A percentile compares a stretch with the other conserved stretches of the same genome.
These are phyloP conservation scores for Lochmaea capreae DNA, from an alignment of 2,888 invertebrate genomes.

Conservation along the genomic window DNA sequence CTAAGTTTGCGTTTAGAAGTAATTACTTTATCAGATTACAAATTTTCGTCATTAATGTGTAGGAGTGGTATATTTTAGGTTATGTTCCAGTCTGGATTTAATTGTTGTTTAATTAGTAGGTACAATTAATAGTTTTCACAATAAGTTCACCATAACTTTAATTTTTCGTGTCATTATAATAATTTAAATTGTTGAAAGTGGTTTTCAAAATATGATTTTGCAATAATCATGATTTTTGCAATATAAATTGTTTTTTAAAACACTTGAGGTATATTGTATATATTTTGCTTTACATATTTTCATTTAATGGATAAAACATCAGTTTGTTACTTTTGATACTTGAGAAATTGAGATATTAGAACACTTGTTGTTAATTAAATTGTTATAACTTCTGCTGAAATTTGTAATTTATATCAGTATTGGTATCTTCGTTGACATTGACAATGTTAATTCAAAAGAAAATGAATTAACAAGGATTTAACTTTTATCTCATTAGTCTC, in stretches of 20 bases:
- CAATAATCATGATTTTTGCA: no score
- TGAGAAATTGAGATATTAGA: not conserved
- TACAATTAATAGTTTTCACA: not conserved
- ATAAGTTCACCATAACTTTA: not conserved
- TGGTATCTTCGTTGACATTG: no score
- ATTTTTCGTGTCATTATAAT: not conserved
- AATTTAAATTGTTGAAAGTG: not conserved
- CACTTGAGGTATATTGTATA: not conserved
- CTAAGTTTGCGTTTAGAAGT: not conserved
- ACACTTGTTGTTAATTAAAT: not conserved
- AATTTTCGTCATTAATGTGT: constrained; percentile 17
- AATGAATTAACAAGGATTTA: no score
- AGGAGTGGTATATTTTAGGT: constrained; percentile 23
- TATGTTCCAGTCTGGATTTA: constrained; percentile 18
- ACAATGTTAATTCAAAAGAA: no score
- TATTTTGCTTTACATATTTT: not conserved
- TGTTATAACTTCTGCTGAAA: not conserved
- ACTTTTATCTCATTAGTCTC: not conserved
- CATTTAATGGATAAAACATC: no score
- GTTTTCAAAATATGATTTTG: not conserved
- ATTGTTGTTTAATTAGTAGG: constrained; percentile 12
- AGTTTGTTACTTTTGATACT: no score
- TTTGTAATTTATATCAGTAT: not conserved
- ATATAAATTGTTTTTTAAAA: not conserved
- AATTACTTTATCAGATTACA: constrained; percentile 17